Evolutionary conservation across 2,113 vertebrate genomes (phyloP), one percentile per base, ranked within the genome.

Genomic region (Equus quagga): DNA sequence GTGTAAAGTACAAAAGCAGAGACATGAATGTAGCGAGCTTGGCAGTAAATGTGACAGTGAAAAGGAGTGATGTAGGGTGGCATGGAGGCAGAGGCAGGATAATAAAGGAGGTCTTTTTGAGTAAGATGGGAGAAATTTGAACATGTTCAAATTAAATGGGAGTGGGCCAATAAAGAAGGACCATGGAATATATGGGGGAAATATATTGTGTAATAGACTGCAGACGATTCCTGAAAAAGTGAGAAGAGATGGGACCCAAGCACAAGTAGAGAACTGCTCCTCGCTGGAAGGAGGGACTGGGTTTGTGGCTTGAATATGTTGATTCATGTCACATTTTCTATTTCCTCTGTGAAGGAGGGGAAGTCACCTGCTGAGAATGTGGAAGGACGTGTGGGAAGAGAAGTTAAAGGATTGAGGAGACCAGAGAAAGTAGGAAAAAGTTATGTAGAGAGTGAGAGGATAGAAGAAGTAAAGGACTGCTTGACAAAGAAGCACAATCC

Each of bases 211-310:
- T 8, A 56, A 58, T 0, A 56, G 21, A 65, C 49, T 13, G 24
- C 23, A 58, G 69, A 65, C 65, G 67, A 19, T 49, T 65, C 49
- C 18, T 65, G 21, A 18, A 83, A 36, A 72, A 19, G 11, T 9
- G 41, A 51, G 21, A 51, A 15, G 18, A 36, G 56, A 23, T 0
- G 3, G 14, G 3, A 19, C 2, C 28, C 44, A 6, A 6, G 10
- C 28, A 12, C 11, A 28, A 17, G 13, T 6, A 19, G 24, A 31
- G 8, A 1, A 3, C 44, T 4, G 60, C 10, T 1, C 41, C 41
- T 44, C 18, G 6, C 72, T 15, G 18, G 46, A 75, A 60, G 9
- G 8, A 33, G 4, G 8, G 12, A 10, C 18, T 10, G 21, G 4
- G 11, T n/a, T 33, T 64, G 51, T 62, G 33, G 10, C 26, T 17